A percentile compares a stretch with the other conserved stretches of the same genome.
phyloP scores from a whole-genome alignment of 2,113 vertebrate species.

The Eleginops maclovinus region DNA sequence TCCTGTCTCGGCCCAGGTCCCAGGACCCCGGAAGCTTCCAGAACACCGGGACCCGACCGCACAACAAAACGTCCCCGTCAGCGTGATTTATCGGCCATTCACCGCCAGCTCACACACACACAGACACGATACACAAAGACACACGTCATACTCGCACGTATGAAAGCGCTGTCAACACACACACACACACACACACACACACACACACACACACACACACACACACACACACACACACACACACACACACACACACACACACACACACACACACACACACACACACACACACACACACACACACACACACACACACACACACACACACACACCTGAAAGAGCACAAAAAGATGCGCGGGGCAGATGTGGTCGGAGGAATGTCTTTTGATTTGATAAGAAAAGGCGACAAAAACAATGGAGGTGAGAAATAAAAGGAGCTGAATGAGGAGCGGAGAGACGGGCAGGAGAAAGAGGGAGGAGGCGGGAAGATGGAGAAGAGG shows the following conservation, averaged over 20 bases:
- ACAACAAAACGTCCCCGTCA: slow-evolving; percentile 82
- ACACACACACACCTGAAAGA: slow-evolving; percentile 45
- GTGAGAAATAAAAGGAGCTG: slow-evolving; percentile 38
- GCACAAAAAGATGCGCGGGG: slow-evolving; percentile 41
- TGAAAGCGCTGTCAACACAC: slow-evolving; percentile 25
- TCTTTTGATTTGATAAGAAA: slow-evolving; percentile 77
- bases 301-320: slow-evolving; percentile 6
- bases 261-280: slow-evolving; percentile 48
- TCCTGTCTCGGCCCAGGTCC: slow-evolving; percentile 75
- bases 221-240: slow-evolving; percentile 45
- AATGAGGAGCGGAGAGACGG: slow-evolving; percentile 45
- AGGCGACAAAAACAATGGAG: slow-evolving; percentile 52
- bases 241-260: slow-evolving; percentile 46
- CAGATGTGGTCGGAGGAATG: slow-evolving; percentile 56
- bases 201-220: slow-evolving; percentile 43
- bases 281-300: slow-evolving; percentile 37
- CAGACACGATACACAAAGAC: slow-evolving; percentile 5
- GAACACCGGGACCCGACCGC: slow-evolving; percentile 67
- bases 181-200: slow-evolving; percentile 42
- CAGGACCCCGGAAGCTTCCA: slow-evolving; percentile 79
- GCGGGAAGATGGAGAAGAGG: slow-evolving; percentile 37
- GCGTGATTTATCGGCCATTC: slow-evolving; percentile 86
- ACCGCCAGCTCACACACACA: slow-evolving; percentile 52
- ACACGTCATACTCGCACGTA: slow-evolving; percentile 1
- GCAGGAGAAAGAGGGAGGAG: not conserved